A percentile compares a stretch with the other conserved stretches of the same genome.
These are phyloP conservation scores for Drosophila varians DNA, from an alignment of 1,140 invertebrate species.

Conservation along the genomic window DNA sequence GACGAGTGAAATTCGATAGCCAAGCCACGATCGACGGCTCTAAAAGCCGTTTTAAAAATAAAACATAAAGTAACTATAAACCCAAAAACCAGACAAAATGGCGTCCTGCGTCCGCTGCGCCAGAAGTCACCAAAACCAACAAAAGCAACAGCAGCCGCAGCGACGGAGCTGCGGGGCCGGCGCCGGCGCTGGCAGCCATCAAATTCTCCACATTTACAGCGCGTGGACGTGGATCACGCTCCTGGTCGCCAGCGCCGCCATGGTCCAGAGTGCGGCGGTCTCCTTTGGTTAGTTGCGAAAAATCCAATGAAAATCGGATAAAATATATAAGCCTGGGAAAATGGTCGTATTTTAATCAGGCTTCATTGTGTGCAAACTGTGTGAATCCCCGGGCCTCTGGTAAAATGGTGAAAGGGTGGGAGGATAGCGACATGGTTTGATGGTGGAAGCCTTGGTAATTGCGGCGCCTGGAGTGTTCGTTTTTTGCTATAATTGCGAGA, in stretches of 20 bases:
- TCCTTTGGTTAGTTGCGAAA: slow-evolving; percentile 61
- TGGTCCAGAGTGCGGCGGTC: slow-evolving; percentile 70
- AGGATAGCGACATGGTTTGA: neutral
- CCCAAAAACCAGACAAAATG: slow-evolving; percentile 50
- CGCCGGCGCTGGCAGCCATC: slow-evolving; percentile 38
- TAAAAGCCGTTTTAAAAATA: slow-evolving; percentile 64
- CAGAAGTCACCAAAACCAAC: slow-evolving; percentile 38
- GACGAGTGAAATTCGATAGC: slow-evolving; percentile 42
- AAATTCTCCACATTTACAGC: slow-evolving; percentile 63
- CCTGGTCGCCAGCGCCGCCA: slow-evolving; percentile 57
- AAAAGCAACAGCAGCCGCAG: slow-evolving; percentile 32
- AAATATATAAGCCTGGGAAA: slow-evolving; percentile 23
- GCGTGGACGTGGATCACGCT: slow-evolving; percentile 54
- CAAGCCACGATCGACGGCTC: slow-evolving; percentile 44
- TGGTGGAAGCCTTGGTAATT: slow-evolving; percentile 14
- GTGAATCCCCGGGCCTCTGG: slow-evolving; percentile 20
- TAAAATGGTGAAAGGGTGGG: slow-evolving; percentile 21
- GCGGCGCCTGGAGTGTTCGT: slow-evolving; percentile 8
- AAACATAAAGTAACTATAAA: slow-evolving; percentile 26
- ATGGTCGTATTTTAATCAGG: slow-evolving; percentile 9
- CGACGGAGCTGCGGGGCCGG: slow-evolving; percentile 17
- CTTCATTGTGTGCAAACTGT: slow-evolving; percentile 45
- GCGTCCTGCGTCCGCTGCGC: slow-evolving; percentile 68
- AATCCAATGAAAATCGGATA: neutral
- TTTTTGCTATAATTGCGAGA: slow-evolving; percentile 12